These are phyloP conservation scores for Dipus sagitta DNA, from an alignment of 2,797 vertebrate species.

Conservation along the genomic window DNA sequence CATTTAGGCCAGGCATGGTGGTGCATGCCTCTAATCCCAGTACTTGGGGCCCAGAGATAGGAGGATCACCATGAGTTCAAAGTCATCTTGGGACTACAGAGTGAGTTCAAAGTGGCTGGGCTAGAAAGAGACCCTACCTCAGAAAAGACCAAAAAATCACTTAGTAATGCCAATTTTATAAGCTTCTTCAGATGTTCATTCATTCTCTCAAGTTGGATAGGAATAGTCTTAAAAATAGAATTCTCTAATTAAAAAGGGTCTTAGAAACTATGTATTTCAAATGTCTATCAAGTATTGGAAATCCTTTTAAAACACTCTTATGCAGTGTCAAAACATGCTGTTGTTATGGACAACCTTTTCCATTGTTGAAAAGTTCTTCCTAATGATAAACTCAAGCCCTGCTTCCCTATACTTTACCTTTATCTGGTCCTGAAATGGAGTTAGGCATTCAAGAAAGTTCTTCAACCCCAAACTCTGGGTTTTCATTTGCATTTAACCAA, in stretches of 20 bases:
- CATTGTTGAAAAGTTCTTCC: constrained; percentile 30
- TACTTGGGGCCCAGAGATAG: too few relatives aligned
- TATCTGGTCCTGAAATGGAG: background rate
- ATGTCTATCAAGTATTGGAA: background rate
- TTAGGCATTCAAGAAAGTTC: background rate
- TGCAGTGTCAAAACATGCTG: background rate
- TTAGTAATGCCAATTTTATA: constrained; percentile 48
- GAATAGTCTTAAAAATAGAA: constrained; percentile 27
- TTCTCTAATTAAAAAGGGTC: constrained; percentile 1
- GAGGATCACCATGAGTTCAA: too few relatives aligned
- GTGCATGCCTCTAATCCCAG: too few relatives aligned
- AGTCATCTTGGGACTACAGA: too few relatives aligned
- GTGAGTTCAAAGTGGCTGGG: too few relatives aligned
- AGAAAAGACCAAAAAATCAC: background rate
- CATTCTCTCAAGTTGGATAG: background rate
- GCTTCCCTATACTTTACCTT: background rate
- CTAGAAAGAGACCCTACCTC: too few relatives aligned
- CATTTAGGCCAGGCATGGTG: too few relatives aligned
- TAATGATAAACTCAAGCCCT: background rate
- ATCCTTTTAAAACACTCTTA: background rate
- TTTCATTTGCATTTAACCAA: too few relatives aligned
- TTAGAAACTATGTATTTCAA: constrained; percentile 21
- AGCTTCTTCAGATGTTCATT: constrained; percentile 42
- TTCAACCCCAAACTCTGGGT: too few relatives aligned
- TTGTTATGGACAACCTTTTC: constrained; percentile 14